phyloP scores from a whole-genome alignment of 2,113 vertebrate genomes.

The Erpornis zantholeuca region DNA sequence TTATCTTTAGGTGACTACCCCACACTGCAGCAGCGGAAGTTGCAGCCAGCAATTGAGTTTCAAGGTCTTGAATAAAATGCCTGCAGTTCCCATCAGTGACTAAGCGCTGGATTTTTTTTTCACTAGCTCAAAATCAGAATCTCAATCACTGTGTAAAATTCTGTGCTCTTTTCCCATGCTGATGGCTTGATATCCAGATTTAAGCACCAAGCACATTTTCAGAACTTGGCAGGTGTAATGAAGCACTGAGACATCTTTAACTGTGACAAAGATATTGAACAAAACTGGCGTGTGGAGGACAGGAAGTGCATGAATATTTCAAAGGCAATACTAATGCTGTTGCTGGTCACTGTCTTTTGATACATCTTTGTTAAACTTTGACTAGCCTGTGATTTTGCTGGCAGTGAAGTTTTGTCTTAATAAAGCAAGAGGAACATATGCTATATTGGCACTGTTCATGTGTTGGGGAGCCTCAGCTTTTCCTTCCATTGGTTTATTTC shows the following conservation, averaged over 20 bases:
- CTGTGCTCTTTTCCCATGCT: background rate
- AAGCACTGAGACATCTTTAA: background rate
- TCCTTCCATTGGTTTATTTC: background rate
- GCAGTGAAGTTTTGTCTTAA: background rate
- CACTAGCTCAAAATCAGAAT: background rate
- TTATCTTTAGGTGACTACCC: background rate
- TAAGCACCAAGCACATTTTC: background rate
- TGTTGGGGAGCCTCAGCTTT: background rate
- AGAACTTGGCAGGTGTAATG: background rate
- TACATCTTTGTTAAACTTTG: slow-evolving; percentile 28
- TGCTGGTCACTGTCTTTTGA: slow-evolving; percentile 16
- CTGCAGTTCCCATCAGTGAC: background rate
- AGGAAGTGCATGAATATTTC: background rate
- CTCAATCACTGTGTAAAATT: background rate
- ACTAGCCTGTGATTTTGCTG: slow-evolving; percentile 29
- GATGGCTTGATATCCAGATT: background rate
- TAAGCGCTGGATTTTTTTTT: background rate
- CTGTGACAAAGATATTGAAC: background rate
- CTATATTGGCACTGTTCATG: background rate
- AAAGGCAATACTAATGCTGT: background rate
- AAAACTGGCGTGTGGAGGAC: background rate
- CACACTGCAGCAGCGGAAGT: background rate
- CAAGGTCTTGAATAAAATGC: background rate
- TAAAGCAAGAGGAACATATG: background rate
- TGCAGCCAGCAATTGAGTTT: background rate